Evolutionary conservation across 2,888 invertebrate genomes (phyloP).

Genomic region (Tyria jacobaeae): DNA sequence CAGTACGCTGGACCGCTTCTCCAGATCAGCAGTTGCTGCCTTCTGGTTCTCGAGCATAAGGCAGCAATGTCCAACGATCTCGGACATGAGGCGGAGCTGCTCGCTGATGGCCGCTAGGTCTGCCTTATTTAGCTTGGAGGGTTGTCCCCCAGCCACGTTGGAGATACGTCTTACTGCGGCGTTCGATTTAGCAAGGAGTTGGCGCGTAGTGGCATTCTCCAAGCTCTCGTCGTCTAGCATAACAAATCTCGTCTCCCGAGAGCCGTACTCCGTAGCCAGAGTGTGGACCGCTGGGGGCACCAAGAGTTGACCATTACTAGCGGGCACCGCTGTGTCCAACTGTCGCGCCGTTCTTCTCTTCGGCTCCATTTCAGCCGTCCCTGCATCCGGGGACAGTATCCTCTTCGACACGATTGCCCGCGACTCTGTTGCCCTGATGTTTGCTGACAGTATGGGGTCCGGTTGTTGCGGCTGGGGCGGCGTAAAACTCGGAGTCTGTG

Average conservation of each 20-base stretch:
- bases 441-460: no score
- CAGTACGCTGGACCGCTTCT: background rate
- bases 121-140: background rate
- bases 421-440: no score
- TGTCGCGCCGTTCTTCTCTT: background rate
- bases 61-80: background rate
- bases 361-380: background rate
- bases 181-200: background rate
- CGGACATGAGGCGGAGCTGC: rapidly evolving
- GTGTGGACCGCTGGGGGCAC: background rate
- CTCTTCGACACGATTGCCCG: no score
- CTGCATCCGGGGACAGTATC: background rate
- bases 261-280: background rate
- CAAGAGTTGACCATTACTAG: rapidly evolving
- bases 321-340: background rate
- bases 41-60: background rate
- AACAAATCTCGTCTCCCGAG: background rate
- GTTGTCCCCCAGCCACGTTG: background rate
- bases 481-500: background rate
- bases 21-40: rapidly evolving
- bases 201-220: background rate
- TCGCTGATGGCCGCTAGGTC: background rate
- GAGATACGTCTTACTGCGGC: background rate
- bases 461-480: no score
- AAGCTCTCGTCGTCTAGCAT: rapidly evolving